Percentiles rank a stretch among this genome's conserved stretches.
These are phyloP conservation scores for Coregonus ussuriensis DNA, from an alignment of 2,797 vertebrate species.

Conservation along the genomic window DNA sequence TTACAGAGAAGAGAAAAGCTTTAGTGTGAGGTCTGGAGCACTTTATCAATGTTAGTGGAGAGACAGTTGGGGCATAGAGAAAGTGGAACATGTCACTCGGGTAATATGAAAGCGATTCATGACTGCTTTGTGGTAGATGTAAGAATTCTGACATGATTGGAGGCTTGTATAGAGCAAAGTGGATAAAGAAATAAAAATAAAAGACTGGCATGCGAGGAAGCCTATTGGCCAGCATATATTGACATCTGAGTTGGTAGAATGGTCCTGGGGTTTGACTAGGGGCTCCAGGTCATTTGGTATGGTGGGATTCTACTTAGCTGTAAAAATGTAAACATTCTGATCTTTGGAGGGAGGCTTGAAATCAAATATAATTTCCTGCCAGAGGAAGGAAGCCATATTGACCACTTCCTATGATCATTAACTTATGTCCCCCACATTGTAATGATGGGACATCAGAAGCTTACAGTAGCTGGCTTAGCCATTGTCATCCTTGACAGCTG, in stretches of 20 bases:
- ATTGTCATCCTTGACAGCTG: no score
- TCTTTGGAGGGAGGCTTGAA: not conserved
- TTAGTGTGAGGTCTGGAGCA: not conserved
- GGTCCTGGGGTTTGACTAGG: not conserved
- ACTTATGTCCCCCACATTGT: no score
- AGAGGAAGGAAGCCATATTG: no score
- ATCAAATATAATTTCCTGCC: not conserved
- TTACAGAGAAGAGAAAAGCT: slow-evolving; percentile 14
- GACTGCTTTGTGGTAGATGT: slow-evolving; percentile 18
- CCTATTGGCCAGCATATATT: not conserved
- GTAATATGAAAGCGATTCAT: slow-evolving; percentile 17
- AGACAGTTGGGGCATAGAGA: not conserved
- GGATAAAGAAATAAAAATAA: not conserved
- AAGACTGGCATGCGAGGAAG: not conserved
- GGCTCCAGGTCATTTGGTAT: not conserved
- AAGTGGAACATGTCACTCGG: slow-evolving; percentile 15
- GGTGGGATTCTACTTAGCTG: no score
- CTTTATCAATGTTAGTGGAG: not conserved
- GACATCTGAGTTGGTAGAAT: not conserved
- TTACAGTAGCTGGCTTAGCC: no score
- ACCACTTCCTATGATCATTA: no score
- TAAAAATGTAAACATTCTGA: no score
- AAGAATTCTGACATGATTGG: slow-evolving; percentile 11
- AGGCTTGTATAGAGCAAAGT: not conserved
- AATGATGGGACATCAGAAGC: no score